These are phyloP conservation scores for Belgica antarctica DNA, from an alignment of 2,888 invertebrate species.

Conservation along the genomic window DNA sequence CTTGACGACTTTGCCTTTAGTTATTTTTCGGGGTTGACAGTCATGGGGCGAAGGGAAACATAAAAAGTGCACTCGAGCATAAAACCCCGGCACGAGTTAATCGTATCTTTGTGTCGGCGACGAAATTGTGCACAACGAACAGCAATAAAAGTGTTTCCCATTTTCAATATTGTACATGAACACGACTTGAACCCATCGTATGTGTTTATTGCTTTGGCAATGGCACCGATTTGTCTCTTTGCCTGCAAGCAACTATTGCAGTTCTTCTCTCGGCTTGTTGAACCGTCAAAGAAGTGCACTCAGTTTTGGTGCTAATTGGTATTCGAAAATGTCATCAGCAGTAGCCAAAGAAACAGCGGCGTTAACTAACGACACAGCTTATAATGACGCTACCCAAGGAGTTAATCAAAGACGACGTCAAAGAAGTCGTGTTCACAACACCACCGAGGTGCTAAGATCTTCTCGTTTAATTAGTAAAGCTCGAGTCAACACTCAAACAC, in stretches of 20 bases:
- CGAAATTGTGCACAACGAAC: slow-evolving; percentile 1
- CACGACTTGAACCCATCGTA: slow-evolving; percentile 6
- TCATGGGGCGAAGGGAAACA: background rate
- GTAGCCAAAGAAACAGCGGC: too few relatives aligned
- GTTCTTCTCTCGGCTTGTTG: background rate
- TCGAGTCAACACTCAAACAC: too few relatives aligned
- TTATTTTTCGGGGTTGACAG: background rate
- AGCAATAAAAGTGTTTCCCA: background rate
- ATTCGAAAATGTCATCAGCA: too few relatives aligned
- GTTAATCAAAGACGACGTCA: background rate
- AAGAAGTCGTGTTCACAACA: too few relatives aligned
- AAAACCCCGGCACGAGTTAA: background rate
- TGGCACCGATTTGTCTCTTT: slow-evolving; percentile 31
- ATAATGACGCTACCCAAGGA: slow-evolving; percentile 7
- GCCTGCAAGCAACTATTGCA: background rate
- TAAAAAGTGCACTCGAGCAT: background rate
- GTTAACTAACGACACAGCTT: too few relatives aligned
- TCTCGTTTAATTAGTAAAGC: background rate
- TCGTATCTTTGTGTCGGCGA: too few relatives aligned
- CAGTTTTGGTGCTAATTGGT: too few relatives aligned
- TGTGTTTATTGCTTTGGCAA: slow-evolving; percentile 2
- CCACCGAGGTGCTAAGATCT: background rate
- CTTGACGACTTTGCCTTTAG: background rate
- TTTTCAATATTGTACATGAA: background rate
- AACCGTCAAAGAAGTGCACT: background rate